A percentile compares a stretch with the other conserved stretches of the same genome.
Conservation (phyloP, 2,888 invertebrate genomes). For the Orthosia cruda region DNA sequence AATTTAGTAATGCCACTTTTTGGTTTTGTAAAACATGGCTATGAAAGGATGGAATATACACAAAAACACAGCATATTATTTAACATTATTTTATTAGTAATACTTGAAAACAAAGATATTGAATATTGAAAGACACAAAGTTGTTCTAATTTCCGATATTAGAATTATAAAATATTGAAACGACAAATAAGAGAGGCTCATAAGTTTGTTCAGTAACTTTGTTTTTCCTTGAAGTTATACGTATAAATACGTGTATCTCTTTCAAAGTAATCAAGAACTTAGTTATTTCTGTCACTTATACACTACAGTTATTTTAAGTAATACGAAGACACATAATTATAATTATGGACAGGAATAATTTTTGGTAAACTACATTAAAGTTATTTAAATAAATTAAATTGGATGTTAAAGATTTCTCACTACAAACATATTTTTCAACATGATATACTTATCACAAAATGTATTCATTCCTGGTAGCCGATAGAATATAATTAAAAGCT, state of each 20-base stretch:
- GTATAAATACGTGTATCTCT: neutral
- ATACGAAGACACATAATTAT: too few relatives aligned
- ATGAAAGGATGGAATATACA: neutral
- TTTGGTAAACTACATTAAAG: slow-evolving; percentile 24
- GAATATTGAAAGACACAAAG: slow-evolving; percentile 40
- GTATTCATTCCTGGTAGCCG: too few relatives aligned
- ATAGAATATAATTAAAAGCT: slow-evolving; percentile 7
- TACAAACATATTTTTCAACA: too few relatives aligned
- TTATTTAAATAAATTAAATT: slow-evolving; percentile 13
- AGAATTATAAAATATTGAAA: slow-evolving; percentile 3
- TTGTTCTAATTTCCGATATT: neutral
- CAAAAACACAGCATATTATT: neutral
- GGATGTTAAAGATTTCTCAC: neutral
- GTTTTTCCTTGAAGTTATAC: neutral
- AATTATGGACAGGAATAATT: too few relatives aligned
- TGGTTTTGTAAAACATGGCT: neutral
- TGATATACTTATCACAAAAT: too few relatives aligned
- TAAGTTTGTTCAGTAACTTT: slow-evolving; percentile 5
- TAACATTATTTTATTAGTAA: slow-evolving; percentile 54
- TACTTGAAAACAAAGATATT: slow-evolving; percentile 49
- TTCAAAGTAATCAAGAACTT: slow-evolving; percentile 54
- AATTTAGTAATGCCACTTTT: neutral
- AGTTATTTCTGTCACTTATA: slow-evolving; percentile 35
- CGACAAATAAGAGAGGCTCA: neutral
- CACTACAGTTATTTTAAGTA: slow-evolving; percentile 45